phyloP scores from a whole-genome alignment of 53 echinoderm and acorn worm species.

The Echinometra lucunter region DNA sequence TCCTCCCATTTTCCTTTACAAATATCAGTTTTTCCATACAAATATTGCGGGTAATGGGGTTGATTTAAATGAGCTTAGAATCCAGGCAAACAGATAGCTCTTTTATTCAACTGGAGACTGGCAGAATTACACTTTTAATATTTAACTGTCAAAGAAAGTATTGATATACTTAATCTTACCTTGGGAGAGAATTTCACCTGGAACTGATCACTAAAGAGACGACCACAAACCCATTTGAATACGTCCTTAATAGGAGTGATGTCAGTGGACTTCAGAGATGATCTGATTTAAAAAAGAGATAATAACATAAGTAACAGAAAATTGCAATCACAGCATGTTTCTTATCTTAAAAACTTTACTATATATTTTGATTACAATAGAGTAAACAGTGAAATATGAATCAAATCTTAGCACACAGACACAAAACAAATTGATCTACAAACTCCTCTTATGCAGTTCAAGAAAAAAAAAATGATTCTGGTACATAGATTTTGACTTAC shows the following conservation, averaged over 20 bases:
- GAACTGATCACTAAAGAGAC: constrained; percentile 74
- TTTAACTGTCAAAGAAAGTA: no score
- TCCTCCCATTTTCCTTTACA: no score
- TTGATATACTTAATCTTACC: constrained; percentile 16
- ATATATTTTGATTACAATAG: not conserved
- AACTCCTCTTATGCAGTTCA: not conserved
- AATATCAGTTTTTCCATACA: no score
- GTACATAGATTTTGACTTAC: constrained; percentile 70
- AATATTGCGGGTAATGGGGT: no score
- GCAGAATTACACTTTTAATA: no score
- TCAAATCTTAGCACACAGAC: not conserved
- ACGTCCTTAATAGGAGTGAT: constrained; percentile 90
- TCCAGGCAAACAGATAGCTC: no score
- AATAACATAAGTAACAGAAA: not conserved
- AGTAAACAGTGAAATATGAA: not conserved
- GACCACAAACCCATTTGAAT: constrained; percentile 96
- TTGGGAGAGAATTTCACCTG: constrained; percentile 71
- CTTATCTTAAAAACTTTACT: not conserved
- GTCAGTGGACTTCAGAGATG: constrained; percentile 64
- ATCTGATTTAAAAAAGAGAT: constrained; percentile 41
- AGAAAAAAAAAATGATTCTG: not conserved
- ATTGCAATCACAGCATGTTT: not conserved
- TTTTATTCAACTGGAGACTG: no score
- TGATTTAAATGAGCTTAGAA: no score
- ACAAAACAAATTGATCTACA: not conserved